Evolutionary conservation across 2,797 vertebrate species (phyloP), one percentile per base, ranked within the genome.

Genomic region (Balearica regulorum): DNA sequence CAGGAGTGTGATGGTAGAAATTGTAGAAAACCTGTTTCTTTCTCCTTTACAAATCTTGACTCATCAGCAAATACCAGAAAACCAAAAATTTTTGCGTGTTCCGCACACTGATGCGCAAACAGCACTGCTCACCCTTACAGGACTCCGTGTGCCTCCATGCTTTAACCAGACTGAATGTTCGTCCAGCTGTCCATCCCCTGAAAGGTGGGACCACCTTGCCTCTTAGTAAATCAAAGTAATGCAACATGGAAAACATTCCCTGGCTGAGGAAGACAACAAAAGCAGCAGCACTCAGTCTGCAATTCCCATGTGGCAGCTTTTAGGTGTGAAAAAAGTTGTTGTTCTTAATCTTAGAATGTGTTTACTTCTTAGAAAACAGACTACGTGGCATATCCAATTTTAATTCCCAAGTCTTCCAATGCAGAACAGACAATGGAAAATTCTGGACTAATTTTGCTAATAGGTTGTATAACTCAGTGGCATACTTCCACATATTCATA

Each of bases 181-280:
- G 65, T 51, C 69, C 39, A 76, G 35, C 5, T 4, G 0, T 41
- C 21, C n/a, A 14, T 33, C 13, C 39, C 8, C 65, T 29, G 39
- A 7, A 31, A 29, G 16, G 3, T 20, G 16, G 16, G 31, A n/a
- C 4, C 33, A 41, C n/a, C 39, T 43, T 8, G 12, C 5, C 20
- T 35, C 39, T 61, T 55, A 19, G 9, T 1, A 48, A 60, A 43
- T 15, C 24, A 28, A 18, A 37, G 26, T 21, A 55, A 58, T 13
- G 12, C 14, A 19, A 5, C 9, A 4, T 1, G 24, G 43, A 62
- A 14, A 58, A 35, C 0, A 0, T 35, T 60, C 43, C 29, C 35
- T 43, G 61, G 29, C 16, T 77, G 19, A 39, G 58, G 29, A 53
- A 16, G 14, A 9, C 29, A 48, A 33, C 2, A 48, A 55, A 66